phyloP scores from a whole-genome alignment of 2,888 invertebrate species.

The Allolobophora icterica region DNA sequence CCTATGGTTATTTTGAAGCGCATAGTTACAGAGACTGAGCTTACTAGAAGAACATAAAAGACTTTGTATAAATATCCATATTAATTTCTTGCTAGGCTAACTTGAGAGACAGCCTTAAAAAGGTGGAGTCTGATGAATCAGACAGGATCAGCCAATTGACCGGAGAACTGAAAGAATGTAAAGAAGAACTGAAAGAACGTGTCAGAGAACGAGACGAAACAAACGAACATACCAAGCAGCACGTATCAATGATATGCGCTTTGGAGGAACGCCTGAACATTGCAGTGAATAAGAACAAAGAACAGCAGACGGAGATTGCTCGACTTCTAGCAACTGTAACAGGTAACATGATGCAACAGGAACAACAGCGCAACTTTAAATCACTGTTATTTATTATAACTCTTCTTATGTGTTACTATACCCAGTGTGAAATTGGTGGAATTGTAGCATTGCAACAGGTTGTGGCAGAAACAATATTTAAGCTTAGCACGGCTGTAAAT shows the following conservation, averaged over 20 bases:
- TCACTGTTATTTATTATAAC: too few relatives aligned
- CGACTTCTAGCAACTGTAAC: constrained; percentile 48
- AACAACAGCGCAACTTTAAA: too few relatives aligned
- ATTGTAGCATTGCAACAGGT: too few relatives aligned
- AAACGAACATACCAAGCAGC: constrained; percentile 63
- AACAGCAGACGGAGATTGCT: constrained; percentile 55
- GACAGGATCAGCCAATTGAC: not conserved
- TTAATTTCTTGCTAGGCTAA: not conserved
- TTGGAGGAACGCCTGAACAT: constrained; percentile 58
- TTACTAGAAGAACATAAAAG: not conserved
- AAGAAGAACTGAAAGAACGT: not conserved
- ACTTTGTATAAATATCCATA: not conserved
- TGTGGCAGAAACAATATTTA: too few relatives aligned
- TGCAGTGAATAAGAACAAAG: constrained; percentile 60
- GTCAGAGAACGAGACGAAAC: not conserved
- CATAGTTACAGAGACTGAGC: not conserved
- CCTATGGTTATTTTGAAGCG: not conserved
- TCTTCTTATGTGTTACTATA: too few relatives aligned
- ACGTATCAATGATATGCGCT: constrained; percentile 64
- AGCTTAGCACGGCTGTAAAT: too few relatives aligned
- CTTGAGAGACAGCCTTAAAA: not conserved
- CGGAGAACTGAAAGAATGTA: constrained; percentile 14
- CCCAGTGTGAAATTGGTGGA: too few relatives aligned
- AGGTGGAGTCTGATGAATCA: not conserved
- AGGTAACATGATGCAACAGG: not conserved